Conservation (phyloP, 35 echinoderm and acorn worm species). For the Amphiura filiformis region DNA sequence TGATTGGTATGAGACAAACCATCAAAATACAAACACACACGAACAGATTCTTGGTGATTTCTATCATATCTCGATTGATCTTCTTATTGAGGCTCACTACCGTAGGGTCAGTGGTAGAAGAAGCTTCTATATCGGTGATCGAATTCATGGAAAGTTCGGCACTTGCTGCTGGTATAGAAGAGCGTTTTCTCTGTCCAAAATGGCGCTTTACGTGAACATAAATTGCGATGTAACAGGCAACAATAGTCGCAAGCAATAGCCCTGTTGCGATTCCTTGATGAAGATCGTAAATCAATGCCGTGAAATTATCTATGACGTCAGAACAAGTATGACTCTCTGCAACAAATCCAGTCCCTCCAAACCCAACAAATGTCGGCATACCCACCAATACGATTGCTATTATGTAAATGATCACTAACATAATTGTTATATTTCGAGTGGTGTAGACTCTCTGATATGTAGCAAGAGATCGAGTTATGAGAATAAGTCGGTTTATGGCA, state of each 20-base stretch:
- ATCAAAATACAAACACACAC: too few species aligned
- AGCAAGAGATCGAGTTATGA: not conserved
- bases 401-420: not conserved
- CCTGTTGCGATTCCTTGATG: not conserved
- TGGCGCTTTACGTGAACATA: too few species aligned
- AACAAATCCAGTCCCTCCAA: not conserved
- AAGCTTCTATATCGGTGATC: not conserved
- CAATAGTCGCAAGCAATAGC: not conserved
- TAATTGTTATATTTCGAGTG: not conserved
- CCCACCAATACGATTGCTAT: not conserved
- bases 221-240: not conserved
- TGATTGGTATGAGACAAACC: conserved; percentile 36
- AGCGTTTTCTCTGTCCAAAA: not conserved
- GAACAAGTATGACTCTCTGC: not conserved
- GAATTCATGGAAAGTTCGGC: too few species aligned
- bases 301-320: not conserved
- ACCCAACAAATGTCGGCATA: too few species aligned
- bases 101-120: not conserved
- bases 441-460: not conserved
- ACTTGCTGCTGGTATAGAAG: not conserved
- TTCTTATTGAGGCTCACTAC: too few species aligned
- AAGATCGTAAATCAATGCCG: not conserved
- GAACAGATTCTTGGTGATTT: too few species aligned
- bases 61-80: too few species aligned
- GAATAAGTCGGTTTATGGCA: not conserved